phyloP scores from a whole-genome alignment of 2,113 vertebrate genomes.

The Balaeniceps rex region DNA sequence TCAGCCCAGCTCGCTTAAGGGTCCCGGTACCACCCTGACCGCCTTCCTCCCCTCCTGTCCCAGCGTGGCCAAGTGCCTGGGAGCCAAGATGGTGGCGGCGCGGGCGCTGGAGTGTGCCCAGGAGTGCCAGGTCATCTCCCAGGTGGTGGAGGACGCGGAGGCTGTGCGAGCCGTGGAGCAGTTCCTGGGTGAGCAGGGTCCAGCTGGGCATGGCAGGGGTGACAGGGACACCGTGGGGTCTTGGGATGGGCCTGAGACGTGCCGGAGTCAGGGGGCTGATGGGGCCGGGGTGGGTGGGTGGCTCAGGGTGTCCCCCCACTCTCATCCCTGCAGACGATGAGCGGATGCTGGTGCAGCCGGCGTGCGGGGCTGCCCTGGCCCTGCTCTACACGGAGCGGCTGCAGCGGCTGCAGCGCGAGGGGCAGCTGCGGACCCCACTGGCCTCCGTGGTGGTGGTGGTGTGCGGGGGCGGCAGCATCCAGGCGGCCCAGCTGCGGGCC shows the following conservation, averaged over 20 bases:
- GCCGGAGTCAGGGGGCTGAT: fast-evolving
- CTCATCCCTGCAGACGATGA: conserved; percentile 80
- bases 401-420: conserved; percentile 75
- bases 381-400: conserved; percentile 82
- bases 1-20: background rate
- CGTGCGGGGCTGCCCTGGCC: conserved; percentile 86
- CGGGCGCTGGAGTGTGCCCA: conserved; percentile 78
- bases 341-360: conserved; percentile 86
- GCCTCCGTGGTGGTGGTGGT: conserved; percentile 82
- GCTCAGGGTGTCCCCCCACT: fast-evolving
- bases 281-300: fast-evolving
- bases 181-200: conserved; percentile 81
- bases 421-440: conserved; percentile 65
- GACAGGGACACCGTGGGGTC: fast-evolving
- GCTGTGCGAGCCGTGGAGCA: conserved; percentile 80
- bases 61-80: conserved; percentile 87
- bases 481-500: conserved; percentile 67
- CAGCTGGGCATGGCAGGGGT: fast-evolving
- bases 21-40: background rate
- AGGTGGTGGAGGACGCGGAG: conserved; percentile 84
- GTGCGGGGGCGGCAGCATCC: conserved; percentile 86
- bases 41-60: background rate
- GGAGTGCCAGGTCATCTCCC: conserved; percentile 77
- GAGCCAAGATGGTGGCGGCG: conserved; percentile 78
- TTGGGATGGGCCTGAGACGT: fast-evolving